phyloP scores from a whole-genome alignment of 2,797 vertebrate genomes.

The Ceyx erithaca region DNA sequence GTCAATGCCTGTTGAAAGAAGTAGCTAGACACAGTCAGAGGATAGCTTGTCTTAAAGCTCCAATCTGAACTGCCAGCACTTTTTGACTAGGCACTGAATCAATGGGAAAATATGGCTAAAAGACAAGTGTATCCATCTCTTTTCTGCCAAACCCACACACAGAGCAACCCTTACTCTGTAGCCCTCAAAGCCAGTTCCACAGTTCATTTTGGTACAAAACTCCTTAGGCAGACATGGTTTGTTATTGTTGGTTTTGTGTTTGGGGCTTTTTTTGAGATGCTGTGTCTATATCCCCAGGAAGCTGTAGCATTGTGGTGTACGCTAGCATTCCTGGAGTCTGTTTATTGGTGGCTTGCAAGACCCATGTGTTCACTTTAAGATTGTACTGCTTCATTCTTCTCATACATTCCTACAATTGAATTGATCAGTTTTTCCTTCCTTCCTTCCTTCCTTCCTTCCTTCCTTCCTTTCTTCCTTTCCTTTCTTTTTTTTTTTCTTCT shows the following conservation, averaged over 20 bases:
- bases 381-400: not conserved
- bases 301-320: not conserved
- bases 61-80: not conserved
- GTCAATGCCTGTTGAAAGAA: not conserved
- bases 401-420: not conserved
- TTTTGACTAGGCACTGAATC: not conserved
- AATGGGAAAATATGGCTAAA: not conserved
- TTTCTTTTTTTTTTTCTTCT: fast-evolving
- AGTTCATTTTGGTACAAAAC: not conserved
- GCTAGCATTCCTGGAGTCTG: not conserved
- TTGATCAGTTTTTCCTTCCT: not conserved
- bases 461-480: fast-evolving
- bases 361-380: not conserved
- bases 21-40: not conserved
- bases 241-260: not conserved
- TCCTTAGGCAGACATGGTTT: not conserved
- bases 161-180: not conserved
- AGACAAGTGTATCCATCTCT: not conserved
- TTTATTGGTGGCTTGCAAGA: not conserved
- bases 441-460: fast-evolving
- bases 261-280: not conserved
- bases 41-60: not conserved
- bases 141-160: not conserved
- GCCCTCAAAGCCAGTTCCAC: not conserved
- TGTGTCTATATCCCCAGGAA: not conserved